Evolutionary conservation across 2,113 vertebrate species (phyloP).

Genomic region (Calonectris borealis): DNA sequence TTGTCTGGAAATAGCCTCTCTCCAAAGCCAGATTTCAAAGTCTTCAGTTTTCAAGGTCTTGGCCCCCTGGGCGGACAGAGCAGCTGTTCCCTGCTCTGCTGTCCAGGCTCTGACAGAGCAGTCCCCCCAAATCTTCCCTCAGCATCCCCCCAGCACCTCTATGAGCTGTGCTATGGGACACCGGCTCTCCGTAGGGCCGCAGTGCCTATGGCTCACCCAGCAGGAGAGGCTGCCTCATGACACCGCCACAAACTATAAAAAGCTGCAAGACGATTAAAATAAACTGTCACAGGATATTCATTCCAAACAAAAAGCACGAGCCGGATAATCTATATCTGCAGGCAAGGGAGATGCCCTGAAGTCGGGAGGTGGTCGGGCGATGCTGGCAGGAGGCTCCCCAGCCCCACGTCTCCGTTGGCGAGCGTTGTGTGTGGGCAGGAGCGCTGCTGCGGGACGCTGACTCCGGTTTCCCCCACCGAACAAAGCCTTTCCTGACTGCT

Average conservation of each 20-base stretch:
- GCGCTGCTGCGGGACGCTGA: neutral
- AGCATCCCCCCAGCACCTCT: no score
- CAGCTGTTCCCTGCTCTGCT: neutral
- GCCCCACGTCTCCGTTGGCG: neutral
- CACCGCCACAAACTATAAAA: neutral
- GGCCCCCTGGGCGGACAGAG: neutral
- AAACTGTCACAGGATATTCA: neutral
- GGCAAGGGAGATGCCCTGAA: neutral
- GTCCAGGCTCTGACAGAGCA: neutral
- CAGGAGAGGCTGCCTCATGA: neutral
- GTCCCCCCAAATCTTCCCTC: neutral
- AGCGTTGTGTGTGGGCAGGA: neutral
- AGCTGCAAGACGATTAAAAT: conserved; percentile 2
- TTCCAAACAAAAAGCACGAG: neutral
- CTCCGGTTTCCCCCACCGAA: rapidly evolving
- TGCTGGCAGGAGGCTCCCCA: neutral
- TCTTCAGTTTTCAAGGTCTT: neutral
- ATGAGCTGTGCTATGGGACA: rapidly evolving
- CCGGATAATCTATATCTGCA: neutral
- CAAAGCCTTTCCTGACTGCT: neutral
- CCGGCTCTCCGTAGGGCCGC: rapidly evolving
- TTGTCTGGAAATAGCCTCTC: neutral
- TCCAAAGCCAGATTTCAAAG: neutral
- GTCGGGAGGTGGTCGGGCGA: rapidly evolving
- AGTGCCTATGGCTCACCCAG: neutral